Conservation (phyloP, 2,888 invertebrate species). For the Portevinia maculata region DNA sequence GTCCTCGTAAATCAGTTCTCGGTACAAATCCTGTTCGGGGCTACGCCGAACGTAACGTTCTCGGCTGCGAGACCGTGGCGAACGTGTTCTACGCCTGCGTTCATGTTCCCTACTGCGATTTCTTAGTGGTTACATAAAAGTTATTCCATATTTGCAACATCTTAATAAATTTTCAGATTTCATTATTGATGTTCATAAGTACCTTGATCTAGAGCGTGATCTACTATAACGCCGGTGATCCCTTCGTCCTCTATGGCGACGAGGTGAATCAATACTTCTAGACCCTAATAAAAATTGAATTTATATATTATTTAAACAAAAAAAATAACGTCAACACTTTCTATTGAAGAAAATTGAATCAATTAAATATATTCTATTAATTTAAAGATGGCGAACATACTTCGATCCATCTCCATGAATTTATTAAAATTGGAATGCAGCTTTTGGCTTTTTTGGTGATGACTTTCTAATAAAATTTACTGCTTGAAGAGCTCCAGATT, state of each 20-base stretch:
- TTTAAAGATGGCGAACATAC: constrained; percentile 72
- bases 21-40: constrained; percentile 80
- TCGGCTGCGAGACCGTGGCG: constrained; percentile 81
- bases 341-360: not conserved
- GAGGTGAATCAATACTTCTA: constrained; percentile 76
- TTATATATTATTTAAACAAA: not conserved
- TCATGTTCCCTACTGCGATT: constrained; percentile 80
- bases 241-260: constrained; percentile 76
- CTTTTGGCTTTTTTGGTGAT: constrained; percentile 16
- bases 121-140: constrained; percentile 69
- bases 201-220: constrained; percentile 81
- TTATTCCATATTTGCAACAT: not conserved
- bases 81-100: constrained; percentile 78
- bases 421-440: constrained; percentile 68
- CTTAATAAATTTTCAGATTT: no score
- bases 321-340: not conserved
- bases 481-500: not conserved
- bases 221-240: constrained; percentile 80
- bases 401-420: constrained; percentile 66
- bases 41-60: constrained; percentile 78
- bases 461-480: not conserved
- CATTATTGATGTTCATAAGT: not conserved
- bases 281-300: constrained; percentile 57
- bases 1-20: constrained; percentile 81
- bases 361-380: constrained; percentile 14